Percentiles rank a stretch among this genome's conserved stretches.
phyloP scores from a whole-genome alignment of 2,113 vertebrate species.

The Passer montanus region DNA sequence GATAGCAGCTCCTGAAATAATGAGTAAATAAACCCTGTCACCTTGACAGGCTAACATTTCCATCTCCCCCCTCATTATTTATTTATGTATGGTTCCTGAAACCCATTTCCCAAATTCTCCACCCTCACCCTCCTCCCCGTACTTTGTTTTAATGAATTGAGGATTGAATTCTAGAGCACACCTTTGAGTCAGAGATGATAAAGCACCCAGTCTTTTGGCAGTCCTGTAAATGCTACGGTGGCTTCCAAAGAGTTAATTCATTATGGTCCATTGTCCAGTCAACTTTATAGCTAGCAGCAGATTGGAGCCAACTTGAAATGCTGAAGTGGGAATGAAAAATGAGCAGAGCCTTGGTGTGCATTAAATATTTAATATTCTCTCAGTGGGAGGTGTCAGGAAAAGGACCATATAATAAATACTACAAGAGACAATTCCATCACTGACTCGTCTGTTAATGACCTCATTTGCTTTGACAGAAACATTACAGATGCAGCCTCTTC shows the following conservation, averaged over 20 bases:
- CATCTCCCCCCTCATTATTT: neutral
- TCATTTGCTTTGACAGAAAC: conserved; percentile 80
- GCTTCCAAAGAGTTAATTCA: conserved; percentile 72
- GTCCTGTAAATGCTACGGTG: conserved; percentile 54
- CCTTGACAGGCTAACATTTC: conserved; percentile 14
- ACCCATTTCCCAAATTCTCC: conserved; percentile 47
- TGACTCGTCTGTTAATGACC: conserved; percentile 80
- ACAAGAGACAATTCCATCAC: conserved; percentile 77
- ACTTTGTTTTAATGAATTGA: conserved; percentile 50
- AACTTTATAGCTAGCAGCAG: conserved; percentile 72
- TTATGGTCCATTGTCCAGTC: conserved; percentile 73
- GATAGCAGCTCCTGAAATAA: neutral
- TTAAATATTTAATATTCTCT: conserved; percentile 88
- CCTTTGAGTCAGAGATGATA: conserved; percentile 40
- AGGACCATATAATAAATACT: conserved; percentile 84
- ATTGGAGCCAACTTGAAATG: conserved; percentile 68
- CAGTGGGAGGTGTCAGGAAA: conserved; percentile 82
- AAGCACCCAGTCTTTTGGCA: conserved; percentile 25
- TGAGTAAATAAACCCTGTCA: neutral
- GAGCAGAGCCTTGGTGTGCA: conserved; percentile 71
- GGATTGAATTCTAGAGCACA: conserved; percentile 38
- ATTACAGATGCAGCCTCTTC: conserved; percentile 62
- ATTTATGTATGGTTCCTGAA: conserved; percentile 40
- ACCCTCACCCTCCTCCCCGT: neutral
- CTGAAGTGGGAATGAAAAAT: conserved; percentile 82